Base-by-base conservation (phyloP, 2,113 vertebrate species). In the Lagopus muta region DNA sequence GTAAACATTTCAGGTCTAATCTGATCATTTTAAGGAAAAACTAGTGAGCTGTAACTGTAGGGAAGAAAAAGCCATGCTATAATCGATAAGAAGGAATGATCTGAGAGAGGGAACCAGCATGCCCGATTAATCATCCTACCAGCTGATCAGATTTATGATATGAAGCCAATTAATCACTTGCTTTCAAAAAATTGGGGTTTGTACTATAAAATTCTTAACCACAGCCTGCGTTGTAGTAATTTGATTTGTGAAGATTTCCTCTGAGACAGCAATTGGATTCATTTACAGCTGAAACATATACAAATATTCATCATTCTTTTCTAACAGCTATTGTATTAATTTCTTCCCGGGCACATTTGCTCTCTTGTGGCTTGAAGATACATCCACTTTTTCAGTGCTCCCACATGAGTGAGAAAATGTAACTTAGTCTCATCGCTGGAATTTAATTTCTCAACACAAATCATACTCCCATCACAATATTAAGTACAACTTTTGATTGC, bases 1-100 rank as follows among this genome's bases (percentile, higher is more conserved):
- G 93, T 95, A 97, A 96, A 97, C 95, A 97, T 96, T 97, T 97
- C 96, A 96, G 58, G 40, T 94, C 93, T 89, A 88, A 95, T 97
- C 81, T 57, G 58, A 91, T 94, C 95, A 96, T 89, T 96, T 96
- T 71, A 91, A 94, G 82, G 58, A 71, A 93, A 96, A 96, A 88
- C 88, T 91, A 88, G 81, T 69, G 85, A 96, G 88, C 70, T 82
- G 82, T 76, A 90, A 94, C 75, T 72, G 88, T 45, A 64, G 17
- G 50, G 58, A 48, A 73, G 50, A 38, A 76, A 84, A 88, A 88
- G 28, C 24, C 19, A 4, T 0, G 0, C 2, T 5, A 54, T 93
- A 91, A 93, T 95, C 86, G 0, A 97, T 94, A 95, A 62, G 18
- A 70, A 65, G 88, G 62, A 95, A 76, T 75, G 64, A 71, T 60